phyloP scores from a whole-genome alignment of 2,113 vertebrate genomes.

The Grantiella picta region DNA sequence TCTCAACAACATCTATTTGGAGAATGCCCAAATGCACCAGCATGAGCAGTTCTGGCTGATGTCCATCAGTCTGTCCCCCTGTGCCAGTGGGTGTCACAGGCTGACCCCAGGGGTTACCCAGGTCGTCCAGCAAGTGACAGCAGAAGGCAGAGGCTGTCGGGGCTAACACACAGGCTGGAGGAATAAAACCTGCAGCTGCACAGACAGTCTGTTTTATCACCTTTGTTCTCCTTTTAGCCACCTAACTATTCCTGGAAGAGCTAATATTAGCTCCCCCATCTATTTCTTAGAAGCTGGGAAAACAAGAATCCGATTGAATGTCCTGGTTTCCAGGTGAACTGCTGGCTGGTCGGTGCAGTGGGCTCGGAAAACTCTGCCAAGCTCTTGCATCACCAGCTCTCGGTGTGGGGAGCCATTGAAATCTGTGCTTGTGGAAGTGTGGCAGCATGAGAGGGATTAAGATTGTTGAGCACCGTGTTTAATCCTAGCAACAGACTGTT shows the following conservation, averaged over 20 bases:
- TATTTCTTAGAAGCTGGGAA: slow-evolving; percentile 39
- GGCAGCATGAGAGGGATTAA: not conserved
- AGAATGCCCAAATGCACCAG: not conserved
- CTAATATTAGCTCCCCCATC: slow-evolving; percentile 48
- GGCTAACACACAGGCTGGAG: not conserved
- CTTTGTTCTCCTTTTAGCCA: slow-evolving; percentile 61
- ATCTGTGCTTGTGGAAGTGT: not conserved
- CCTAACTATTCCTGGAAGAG: slow-evolving; percentile 59
- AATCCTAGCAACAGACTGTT: not conserved
- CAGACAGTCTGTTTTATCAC: slow-evolving; percentile 41
- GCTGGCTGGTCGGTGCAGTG: not conserved
- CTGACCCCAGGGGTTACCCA: not conserved
- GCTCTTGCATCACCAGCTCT: not conserved
- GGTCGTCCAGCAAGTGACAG: not conserved
- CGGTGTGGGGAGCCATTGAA: not conserved
- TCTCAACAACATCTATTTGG: accelerated
- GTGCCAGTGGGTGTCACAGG: not conserved
- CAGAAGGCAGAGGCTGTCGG: not conserved
- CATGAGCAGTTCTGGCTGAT: not conserved
- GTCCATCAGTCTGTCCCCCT: not conserved
- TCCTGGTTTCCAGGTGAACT: slow-evolving; percentile 29
- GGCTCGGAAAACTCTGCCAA: not conserved
- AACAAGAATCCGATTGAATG: not conserved
- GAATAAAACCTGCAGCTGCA: slow-evolving; percentile 8
- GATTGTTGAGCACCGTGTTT: not conserved